Evolutionary conservation across 2,113 vertebrate species (phyloP), one percentile per base, ranked within the genome.

Genomic region (Mastomys coucha): DNA sequence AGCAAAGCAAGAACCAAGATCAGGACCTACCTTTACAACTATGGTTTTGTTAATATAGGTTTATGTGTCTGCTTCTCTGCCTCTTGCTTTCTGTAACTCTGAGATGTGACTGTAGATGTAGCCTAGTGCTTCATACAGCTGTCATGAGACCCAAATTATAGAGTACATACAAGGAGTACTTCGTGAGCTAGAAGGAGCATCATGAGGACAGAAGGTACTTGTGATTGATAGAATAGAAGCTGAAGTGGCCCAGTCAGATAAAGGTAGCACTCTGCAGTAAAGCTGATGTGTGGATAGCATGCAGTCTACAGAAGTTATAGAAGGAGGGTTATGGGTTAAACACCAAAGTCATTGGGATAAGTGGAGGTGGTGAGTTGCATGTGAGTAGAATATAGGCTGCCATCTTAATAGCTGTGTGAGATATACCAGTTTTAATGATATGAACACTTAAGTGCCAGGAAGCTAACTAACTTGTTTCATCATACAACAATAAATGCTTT

Each of bases 391-490:
- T 28, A 56, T 22, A 63, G 53, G 28, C 24, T 76, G 31, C 2
- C n/a, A 56, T 80, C 13, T 49, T 53, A 56, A 13, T 20, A 67
- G 51, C 60, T 82, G 60, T 60, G 24, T 39, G 77, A 42, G 49
- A 70, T 17, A 51, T 10, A 75, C 58, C 16, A 63, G 70, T 87
- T 91, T 91, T 26, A 36, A 87, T 36, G n/a, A 49, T 28, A 88
- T 31, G 6, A 81, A 56, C 65, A 51, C 3, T 17, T 7, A 89
- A 33, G 51, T 28, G 56, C 33, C 24, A 77, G 91, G 20, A 91
- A 87, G 63, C 67, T 60, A 91, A 69, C 75, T 69, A 90, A 81
- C n/a, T 72, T 77, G n/a, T 76, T 58, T 89, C 42, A 82, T 67
- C 22, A 82, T 70, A 67, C 16, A 81, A 36, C 6, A 45, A 60